Evolutionary conservation across 1,140 invertebrate genomes (phyloP).

Genomic region (Acromyrmex echinatior): DNA sequence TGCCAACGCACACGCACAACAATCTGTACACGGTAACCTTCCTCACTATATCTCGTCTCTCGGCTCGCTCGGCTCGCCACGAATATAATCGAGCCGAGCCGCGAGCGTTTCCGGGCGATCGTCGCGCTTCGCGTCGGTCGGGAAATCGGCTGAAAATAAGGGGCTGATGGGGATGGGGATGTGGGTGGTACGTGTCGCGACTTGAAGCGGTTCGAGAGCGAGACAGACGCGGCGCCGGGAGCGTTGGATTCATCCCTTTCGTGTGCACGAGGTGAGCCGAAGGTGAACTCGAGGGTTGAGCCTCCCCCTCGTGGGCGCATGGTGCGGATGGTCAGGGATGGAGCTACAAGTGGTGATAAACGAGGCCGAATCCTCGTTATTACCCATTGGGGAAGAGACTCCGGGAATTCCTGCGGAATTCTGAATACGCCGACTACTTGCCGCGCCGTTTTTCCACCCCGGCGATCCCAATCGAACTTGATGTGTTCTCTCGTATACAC

Average conservation of each 20-base stretch:
- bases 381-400: slow-evolving; percentile 80
- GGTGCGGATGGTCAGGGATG: slow-evolving; percentile 76
- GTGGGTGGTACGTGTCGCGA: slow-evolving; percentile 63
- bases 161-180: slow-evolving; percentile 45
- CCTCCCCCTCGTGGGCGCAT: slow-evolving; percentile 28
- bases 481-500: slow-evolving; percentile 4
- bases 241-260: slow-evolving; percentile 57
- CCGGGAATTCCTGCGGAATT: slow-evolving; percentile 73
- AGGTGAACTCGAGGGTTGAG: slow-evolving; percentile 23
- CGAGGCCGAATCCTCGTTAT: slow-evolving; percentile 84
- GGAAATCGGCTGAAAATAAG: slow-evolving; percentile 76
- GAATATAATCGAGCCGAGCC: slow-evolving; percentile 26
- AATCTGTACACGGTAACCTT: slow-evolving; percentile 40
- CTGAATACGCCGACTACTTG: slow-evolving; percentile 52
- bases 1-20: background rate
- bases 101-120: slow-evolving; percentile 31
- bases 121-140: slow-evolving; percentile 15
- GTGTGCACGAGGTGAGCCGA: slow-evolving; percentile 1
- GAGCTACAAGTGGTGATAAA: slow-evolving; percentile 87
- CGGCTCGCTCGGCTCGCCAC: slow-evolving; percentile 18
- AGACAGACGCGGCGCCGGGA: slow-evolving; percentile 23
- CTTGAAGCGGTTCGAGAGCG: slow-evolving; percentile 32
- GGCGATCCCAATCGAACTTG: slow-evolving; percentile 46
- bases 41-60: slow-evolving; percentile 45
- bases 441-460: slow-evolving; percentile 48